Percentiles rank a stretch among this genome's conserved stretches.
Evolutionary conservation across 2,888 invertebrate genomes (phyloP).

Genomic region (Diplazon laetatorius): DNA sequence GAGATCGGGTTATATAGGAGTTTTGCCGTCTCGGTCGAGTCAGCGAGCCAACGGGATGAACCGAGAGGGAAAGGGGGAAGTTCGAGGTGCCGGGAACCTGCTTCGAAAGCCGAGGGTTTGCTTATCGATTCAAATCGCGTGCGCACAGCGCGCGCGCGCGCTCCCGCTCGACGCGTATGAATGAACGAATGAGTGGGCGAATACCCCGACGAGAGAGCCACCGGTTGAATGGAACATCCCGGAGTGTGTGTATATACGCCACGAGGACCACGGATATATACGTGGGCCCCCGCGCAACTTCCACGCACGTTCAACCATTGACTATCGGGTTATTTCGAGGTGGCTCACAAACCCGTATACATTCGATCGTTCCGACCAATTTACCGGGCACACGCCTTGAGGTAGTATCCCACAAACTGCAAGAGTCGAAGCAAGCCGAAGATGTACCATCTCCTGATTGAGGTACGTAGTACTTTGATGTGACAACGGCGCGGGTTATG

Average conservation of each 20-base stretch:
- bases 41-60: slow-evolving; percentile 30
- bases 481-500: too few species aligned
- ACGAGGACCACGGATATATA: slow-evolving; percentile 29
- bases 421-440: too few species aligned
- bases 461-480: too few species aligned
- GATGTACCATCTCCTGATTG: too few species aligned
- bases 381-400: too few species aligned
- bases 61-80: slow-evolving; percentile 40
- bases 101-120: slow-evolving; percentile 71
- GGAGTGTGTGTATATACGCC: slow-evolving; percentile 68
- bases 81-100: slow-evolving; percentile 62
- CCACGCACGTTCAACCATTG: slow-evolving; percentile 12
- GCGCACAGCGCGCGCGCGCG: slow-evolving; percentile 64
- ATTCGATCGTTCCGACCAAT: not conserved
- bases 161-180: slow-evolving; percentile 75
- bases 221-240: slow-evolving; percentile 80
- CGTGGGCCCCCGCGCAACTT: not conserved
- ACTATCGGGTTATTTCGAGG: not conserved
- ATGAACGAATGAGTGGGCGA: slow-evolving; percentile 81
- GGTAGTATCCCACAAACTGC: too few species aligned
- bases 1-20: slow-evolving; percentile 32
- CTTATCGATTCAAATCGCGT: slow-evolving; percentile 82
- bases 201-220: slow-evolving; percentile 72
- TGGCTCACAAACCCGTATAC: not conserved
- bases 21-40: slow-evolving; percentile 41